Percentiles rank a stretch among this genome's conserved stretches.
Conservation (phyloP, 1,140 invertebrate species). For the Orussus abietinus region DNA sequence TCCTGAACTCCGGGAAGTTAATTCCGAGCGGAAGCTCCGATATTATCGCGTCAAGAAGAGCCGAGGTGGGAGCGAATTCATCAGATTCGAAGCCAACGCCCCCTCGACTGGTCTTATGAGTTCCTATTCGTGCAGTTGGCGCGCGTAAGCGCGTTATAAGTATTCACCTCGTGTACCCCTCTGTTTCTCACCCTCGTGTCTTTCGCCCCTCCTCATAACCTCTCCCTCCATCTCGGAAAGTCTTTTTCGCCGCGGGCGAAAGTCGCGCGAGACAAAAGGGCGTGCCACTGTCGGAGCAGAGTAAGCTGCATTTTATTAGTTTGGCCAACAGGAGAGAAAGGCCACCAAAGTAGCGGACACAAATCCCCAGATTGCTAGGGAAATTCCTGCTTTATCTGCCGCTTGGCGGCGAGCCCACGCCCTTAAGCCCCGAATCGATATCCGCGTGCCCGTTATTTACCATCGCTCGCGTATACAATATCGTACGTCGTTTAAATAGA, state of each 20-base stretch:
- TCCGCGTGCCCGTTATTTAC: no score
- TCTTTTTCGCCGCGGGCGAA: neutral
- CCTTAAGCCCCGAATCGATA: no score
- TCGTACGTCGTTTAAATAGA: no score
- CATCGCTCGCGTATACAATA: no score
- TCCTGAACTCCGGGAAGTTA: neutral
- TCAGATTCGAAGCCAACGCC: neutral
- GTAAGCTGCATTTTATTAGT: neutral
- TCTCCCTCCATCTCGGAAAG: neutral
- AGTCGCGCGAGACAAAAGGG: neutral
- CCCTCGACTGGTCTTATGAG: neutral
- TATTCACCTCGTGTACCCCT: neutral
- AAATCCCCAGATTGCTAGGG: neutral
- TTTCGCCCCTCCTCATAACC: neutral
- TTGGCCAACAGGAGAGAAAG: neutral
- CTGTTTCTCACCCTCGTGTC: neutral
- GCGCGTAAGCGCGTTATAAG: neutral
- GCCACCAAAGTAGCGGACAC: neutral
- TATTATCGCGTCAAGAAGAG: no score
- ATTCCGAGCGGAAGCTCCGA: no score
- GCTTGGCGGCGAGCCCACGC: no score
- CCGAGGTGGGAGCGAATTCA: neutral
- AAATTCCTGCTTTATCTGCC: neutral
- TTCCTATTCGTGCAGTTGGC: neutral
- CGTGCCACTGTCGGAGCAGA: neutral